Evolutionary conservation across 2,113 vertebrate species (phyloP).

Genomic region (Centrocercus urophasianus): DNA sequence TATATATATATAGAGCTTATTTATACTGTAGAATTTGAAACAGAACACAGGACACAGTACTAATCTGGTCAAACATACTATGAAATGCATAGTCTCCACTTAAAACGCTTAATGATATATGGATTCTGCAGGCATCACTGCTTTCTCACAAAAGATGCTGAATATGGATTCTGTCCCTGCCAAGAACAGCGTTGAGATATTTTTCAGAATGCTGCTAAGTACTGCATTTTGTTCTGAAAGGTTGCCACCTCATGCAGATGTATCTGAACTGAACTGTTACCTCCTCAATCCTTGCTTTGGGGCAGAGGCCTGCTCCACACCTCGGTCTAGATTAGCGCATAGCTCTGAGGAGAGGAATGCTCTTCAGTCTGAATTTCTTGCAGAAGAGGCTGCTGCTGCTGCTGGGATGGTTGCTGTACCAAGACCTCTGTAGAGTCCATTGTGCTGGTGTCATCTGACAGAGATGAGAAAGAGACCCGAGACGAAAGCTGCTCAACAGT

Average conservation of each 20-base stretch:
- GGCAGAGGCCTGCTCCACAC: slow-evolving; percentile 84
- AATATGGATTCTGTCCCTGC: slow-evolving; percentile 80
- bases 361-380: slow-evolving; percentile 82
- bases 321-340: slow-evolving; percentile 84
- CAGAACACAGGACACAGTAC: slow-evolving; percentile 89
- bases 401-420: slow-evolving; percentile 73
- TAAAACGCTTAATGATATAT: slow-evolving; percentile 75
- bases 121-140: slow-evolving; percentile 78
- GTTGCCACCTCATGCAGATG: slow-evolving; percentile 90
- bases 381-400: slow-evolving; percentile 75
- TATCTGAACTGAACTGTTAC: slow-evolving; percentile 58
- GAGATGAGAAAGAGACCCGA: slow-evolving; percentile 85
- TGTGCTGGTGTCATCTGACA: slow-evolving; percentile 90
- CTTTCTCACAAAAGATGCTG: slow-evolving; percentile 77
- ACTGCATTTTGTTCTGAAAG: slow-evolving; percentile 75
- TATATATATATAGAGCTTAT: slow-evolving; percentile 87
- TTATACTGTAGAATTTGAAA: slow-evolving; percentile 92
- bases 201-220: slow-evolving; percentile 73
- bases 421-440: slow-evolving; percentile 78
- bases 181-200: slow-evolving; percentile 79
- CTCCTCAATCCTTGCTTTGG: slow-evolving; percentile 28
- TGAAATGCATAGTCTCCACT: slow-evolving; percentile 91
- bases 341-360: slow-evolving; percentile 83
- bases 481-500: slow-evolving; percentile 84
- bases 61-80: slow-evolving; percentile 87